Evolutionary conservation across 2,888 invertebrate species (phyloP).

Genomic region (Prionchulus punctatus): DNA sequence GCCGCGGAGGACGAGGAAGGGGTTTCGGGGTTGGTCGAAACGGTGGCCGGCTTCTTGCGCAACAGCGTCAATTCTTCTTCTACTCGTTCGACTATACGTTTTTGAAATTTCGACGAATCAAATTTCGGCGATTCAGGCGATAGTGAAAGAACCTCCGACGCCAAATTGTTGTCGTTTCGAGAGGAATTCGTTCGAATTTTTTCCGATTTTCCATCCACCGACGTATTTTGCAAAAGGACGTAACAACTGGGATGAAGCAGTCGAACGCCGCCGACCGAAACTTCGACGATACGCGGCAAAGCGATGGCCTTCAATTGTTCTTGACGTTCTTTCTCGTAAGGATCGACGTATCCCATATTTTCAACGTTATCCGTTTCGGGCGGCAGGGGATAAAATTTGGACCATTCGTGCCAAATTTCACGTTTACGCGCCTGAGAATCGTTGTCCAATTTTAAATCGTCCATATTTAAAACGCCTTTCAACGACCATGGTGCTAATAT

Average conservation of each 20-base stretch:
- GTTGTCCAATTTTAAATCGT: constrained; percentile 6
- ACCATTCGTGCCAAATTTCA: constrained; percentile 66
- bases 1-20: too few species aligned
- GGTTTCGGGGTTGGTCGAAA: background rate
- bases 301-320: constrained; percentile 10
- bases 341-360: constrained; percentile 9
- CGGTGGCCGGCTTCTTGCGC: background rate
- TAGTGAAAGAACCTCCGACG: background rate
- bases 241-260: background rate
- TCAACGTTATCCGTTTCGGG: background rate
- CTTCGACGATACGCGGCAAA: constrained; percentile 19
- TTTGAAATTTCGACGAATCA: background rate
- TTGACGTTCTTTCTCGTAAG: constrained; percentile 11
- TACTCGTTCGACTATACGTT: background rate
- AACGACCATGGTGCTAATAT: constrained; percentile 6
- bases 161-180: background rate
- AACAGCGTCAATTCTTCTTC: background rate
- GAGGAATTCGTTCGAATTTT: background rate
- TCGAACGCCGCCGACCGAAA: background rate
- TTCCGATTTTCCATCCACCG: background rate
- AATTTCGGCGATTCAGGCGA: background rate
- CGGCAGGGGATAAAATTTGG: constrained; percentile 70
- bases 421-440: background rate
- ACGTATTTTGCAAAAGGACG: background rate
- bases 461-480: background rate